Evolutionary conservation across 2,113 vertebrate genomes (phyloP).

Genomic region (Malurus melanocephalus): DNA sequence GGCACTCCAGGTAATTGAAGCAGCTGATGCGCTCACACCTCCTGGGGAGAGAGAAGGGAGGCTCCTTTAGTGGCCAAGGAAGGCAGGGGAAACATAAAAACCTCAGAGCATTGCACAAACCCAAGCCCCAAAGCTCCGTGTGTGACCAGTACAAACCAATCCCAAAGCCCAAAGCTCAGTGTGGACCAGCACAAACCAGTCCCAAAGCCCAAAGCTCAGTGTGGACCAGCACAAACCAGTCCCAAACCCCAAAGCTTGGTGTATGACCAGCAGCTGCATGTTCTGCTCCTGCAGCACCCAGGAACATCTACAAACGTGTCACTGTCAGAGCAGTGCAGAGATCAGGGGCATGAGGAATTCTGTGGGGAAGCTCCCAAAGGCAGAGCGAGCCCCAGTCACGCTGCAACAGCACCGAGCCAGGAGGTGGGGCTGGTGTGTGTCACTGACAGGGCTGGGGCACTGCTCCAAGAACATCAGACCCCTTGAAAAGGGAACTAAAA

Average conservation of each 20-base stretch:
- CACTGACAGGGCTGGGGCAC: background rate
- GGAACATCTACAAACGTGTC: background rate
- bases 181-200: no score
- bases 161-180: no score
- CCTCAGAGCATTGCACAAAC: background rate
- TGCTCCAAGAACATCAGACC: background rate
- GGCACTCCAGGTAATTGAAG: constrained; percentile 84
- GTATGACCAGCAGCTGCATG: background rate
- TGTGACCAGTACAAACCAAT: background rate
- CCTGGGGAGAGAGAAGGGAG: constrained; percentile 60
- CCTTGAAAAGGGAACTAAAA: background rate
- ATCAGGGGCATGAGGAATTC: background rate
- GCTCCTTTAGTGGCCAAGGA: background rate
- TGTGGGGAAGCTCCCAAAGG: background rate
- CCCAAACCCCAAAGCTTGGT: no score
- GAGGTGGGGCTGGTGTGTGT: background rate
- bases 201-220: no score
- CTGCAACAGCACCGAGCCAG: background rate
- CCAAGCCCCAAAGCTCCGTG: background rate
- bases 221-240: no score
- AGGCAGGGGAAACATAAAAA: background rate
- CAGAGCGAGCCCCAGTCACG: background rate
- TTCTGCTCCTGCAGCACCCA: background rate
- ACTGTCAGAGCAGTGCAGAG: background rate
- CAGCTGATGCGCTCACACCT: constrained; percentile 86